Conservation (phyloP, 2,888 invertebrate species). For the Ptilodon capucinus region DNA sequence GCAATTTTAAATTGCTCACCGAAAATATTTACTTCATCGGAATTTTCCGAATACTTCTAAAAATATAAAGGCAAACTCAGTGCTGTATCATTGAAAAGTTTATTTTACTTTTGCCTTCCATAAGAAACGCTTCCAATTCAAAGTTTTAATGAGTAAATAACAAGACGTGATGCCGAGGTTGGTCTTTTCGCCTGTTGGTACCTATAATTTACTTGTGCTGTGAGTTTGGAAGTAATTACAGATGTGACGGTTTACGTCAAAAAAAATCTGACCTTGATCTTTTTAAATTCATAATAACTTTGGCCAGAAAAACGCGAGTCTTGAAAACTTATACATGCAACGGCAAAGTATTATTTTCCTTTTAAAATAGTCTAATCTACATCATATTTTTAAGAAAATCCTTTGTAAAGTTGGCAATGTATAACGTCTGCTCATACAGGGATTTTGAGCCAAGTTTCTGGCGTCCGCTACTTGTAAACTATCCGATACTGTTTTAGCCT, state of each 20-base stretch:
- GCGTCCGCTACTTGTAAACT: not conserved
- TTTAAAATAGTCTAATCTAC: not conserved
- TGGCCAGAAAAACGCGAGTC: too few relatives aligned
- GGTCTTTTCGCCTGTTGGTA: conserved; percentile 52
- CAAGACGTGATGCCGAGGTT: conserved; percentile 56
- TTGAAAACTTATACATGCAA: too few relatives aligned
- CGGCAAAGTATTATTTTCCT: not conserved
- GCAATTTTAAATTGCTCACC: too few relatives aligned
- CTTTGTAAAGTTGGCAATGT: not conserved
- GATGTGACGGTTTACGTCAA: conserved; percentile 15
- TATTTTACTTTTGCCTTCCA: conserved; percentile 50
- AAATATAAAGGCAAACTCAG: conserved; percentile 37
- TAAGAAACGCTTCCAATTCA: conserved; percentile 62
- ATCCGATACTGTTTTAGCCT: not conserved
- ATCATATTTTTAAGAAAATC: not conserved
- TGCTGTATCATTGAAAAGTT: conserved; percentile 59
- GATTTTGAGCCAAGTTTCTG: not conserved
- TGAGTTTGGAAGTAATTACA: conserved; percentile 25
- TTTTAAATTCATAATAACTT: not conserved
- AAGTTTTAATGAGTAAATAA: conserved; percentile 80
- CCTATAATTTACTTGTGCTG: not conserved
- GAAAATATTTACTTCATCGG: not conserved
- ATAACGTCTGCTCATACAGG: not conserved
- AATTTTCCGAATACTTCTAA: not conserved
- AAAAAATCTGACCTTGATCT: conserved; percentile 24